phyloP scores from a whole-genome alignment of 2,888 invertebrate species.

The Cyrtodaria siliqua region DNA sequence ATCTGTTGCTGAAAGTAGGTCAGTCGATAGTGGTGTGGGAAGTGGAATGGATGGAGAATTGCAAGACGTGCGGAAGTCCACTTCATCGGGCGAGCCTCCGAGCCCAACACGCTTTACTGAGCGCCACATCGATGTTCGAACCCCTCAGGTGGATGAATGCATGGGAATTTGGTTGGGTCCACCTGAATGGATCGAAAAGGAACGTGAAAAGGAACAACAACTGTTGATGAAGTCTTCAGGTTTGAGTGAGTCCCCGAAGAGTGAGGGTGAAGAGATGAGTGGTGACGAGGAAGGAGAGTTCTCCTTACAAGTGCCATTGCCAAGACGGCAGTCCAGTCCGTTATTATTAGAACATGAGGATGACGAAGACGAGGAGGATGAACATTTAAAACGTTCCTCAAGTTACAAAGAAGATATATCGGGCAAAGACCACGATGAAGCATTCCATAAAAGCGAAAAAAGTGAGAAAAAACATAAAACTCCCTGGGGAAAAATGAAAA shows the following conservation, averaged over 20 bases:
- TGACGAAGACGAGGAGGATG: constrained; percentile 59
- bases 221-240: constrained; percentile 40
- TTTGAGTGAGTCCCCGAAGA: constrained; percentile 61
- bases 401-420: constrained; percentile 75
- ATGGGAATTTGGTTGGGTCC: constrained; percentile 80
- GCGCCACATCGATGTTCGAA: constrained; percentile 64
- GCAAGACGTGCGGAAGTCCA: constrained; percentile 69
- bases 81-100: constrained; percentile 74
- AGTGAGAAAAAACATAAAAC: constrained; percentile 87
- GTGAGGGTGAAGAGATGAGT: constrained; percentile 53
- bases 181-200: constrained; percentile 79
- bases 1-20: constrained; percentile 67
- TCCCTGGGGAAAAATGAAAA: constrained; percentile 93
- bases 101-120: constrained; percentile 70
- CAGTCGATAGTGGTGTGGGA: constrained; percentile 75
- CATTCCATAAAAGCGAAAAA: constrained; percentile 72
- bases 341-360: constrained; percentile 67
- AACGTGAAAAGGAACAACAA: constrained; percentile 71
- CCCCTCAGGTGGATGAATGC: constrained; percentile 52
- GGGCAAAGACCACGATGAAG: constrained; percentile 53
- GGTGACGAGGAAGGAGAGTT: constrained; percentile 63
- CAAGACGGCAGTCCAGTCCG: constrained; percentile 81
- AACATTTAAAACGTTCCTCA: constrained; percentile 72
- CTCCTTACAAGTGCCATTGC: constrained; percentile 68
- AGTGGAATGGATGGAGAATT: constrained; percentile 74